Evolutionary conservation across 2,113 vertebrate species (phyloP).

Genomic region (Pithys albifrons): DNA sequence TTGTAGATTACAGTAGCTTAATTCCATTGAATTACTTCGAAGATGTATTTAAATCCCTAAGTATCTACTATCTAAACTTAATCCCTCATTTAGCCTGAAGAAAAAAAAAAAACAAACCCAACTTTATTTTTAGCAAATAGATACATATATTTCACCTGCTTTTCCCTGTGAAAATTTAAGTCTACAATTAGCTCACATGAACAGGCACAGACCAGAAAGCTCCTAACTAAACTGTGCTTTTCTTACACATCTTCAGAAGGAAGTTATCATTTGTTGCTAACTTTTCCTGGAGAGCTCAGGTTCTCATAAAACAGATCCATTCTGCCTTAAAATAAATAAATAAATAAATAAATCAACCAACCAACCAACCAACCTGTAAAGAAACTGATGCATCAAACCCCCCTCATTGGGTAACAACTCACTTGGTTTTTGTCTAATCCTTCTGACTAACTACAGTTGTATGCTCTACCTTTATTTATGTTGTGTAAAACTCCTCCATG

Average conservation of each 20-base stretch:
- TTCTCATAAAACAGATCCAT: background rate
- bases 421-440: background rate
- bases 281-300: background rate
- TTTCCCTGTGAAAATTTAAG: background rate
- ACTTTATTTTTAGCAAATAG: background rate
- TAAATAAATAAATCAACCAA: no score
- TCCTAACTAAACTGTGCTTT: background rate
- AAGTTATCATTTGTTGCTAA: background rate
- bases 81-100: background rate
- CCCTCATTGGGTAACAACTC: background rate
- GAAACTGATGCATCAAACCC: background rate
- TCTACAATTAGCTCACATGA: background rate
- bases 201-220: background rate
- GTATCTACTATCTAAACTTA: background rate
- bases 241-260: background rate
- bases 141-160: background rate
- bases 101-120: background rate
- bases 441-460: no score
- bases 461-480: no score
- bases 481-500: no score
- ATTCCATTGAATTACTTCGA: background rate
- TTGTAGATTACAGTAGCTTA: background rate
- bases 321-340: no score
- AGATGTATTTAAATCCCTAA: background rate
- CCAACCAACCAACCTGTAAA: no score